Conservation (phyloP, 1,140 invertebrate species). For the Hypsibius dujardini region DNA sequence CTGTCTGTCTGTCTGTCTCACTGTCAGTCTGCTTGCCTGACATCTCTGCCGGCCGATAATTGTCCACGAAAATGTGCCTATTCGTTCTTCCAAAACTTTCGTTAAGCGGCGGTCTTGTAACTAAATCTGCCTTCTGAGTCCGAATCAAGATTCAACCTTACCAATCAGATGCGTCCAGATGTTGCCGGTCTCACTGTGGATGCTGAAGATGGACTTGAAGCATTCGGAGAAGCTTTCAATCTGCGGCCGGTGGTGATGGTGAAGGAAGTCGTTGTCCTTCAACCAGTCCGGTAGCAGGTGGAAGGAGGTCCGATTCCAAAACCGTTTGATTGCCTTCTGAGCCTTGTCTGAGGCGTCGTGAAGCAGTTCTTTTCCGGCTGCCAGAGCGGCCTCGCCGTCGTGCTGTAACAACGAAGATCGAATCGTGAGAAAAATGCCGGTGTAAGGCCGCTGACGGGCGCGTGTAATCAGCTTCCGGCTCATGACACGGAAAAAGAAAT, state of each 20-base stretch:
- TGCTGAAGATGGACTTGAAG: constrained; percentile 89
- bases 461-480: too few species aligned
- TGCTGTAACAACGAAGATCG: neutral
- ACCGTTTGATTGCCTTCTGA: constrained; percentile 24
- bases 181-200: constrained; percentile 74
- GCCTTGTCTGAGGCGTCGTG: neutral
- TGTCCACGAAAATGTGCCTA: too few species aligned
- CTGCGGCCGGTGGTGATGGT: constrained; percentile 82
- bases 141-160: too few species aligned
- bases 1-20: too few species aligned
- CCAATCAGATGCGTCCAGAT: constrained; percentile 90
- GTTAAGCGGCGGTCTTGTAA: too few species aligned
- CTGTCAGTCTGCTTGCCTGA: too few species aligned
- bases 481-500: too few species aligned
- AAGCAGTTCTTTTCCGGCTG: neutral
- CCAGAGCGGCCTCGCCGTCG: constrained; percentile 1
- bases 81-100: too few species aligned
- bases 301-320: constrained; percentile 35
- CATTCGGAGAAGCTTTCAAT: constrained; percentile 88
- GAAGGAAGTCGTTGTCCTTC: constrained; percentile 93
- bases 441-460: too few species aligned
- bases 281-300: constrained; percentile 65
- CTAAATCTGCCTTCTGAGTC: too few species aligned
- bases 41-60: too few species aligned
- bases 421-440: too few species aligned